Percentiles rank a stretch among this genome's conserved stretches.
These are phyloP conservation scores for Corythucha ciliata DNA, from an alignment of 2,888 invertebrate species.

Conservation along the genomic window DNA sequence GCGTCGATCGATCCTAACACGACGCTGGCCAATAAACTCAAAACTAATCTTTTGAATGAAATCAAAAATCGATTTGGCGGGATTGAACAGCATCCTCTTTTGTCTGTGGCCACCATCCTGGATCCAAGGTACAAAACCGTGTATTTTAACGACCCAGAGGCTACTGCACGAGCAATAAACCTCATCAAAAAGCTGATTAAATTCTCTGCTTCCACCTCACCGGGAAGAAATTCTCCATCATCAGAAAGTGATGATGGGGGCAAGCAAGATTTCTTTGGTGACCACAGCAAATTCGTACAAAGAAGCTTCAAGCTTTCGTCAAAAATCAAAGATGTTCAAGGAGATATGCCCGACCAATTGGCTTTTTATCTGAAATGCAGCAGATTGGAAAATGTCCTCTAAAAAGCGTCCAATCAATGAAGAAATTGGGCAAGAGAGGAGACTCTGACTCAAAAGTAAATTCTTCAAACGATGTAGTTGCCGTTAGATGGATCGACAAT, in stretches of 20 bases:
- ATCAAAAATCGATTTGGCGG: constrained; percentile 18
- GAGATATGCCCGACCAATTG: constrained; percentile 8
- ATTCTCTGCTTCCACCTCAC: neutral
- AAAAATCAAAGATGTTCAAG: neutral
- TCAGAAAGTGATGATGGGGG: neutral
- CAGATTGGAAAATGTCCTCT: too few relatives aligned
- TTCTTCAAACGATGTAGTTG: too few relatives aligned
- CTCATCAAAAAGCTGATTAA: constrained; percentile 9
- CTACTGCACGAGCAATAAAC: constrained; percentile 1
- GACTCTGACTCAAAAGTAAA: too few relatives aligned
- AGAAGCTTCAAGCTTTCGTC: neutral
- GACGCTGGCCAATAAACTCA: too few relatives aligned
- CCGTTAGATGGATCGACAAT: too few relatives aligned
- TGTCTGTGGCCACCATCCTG: constrained; percentile 20
- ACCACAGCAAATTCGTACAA: constrained; percentile 1
- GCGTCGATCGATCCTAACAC: neutral
- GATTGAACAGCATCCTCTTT: constrained; percentile 22
- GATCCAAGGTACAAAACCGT: constrained; percentile 18
- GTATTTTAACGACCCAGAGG: constrained; percentile 16
- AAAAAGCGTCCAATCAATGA: too few relatives aligned
- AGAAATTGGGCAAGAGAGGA: too few relatives aligned
- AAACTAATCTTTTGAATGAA: constrained; percentile 23
- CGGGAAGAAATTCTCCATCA: too few relatives aligned
- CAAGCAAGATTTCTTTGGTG: neutral
- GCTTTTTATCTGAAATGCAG: constrained; percentile 7